Evolutionary conservation across 2,888 invertebrate species (phyloP).

Genomic region (Hyppa rectilinea): DNA sequence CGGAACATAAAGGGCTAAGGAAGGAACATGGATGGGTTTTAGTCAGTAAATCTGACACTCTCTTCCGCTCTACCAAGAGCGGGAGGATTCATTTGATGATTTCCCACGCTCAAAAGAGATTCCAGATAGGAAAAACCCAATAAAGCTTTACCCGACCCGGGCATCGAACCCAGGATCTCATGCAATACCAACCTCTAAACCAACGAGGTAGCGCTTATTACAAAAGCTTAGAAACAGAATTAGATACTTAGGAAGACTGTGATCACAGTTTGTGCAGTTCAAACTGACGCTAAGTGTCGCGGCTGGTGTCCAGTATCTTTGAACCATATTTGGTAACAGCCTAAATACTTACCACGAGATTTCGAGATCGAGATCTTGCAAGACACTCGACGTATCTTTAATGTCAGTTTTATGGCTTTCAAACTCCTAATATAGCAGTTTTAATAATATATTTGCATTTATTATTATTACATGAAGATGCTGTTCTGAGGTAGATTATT

Average conservation of each 20-base stretch:
- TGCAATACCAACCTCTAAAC: no score
- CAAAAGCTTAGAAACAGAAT: neutral
- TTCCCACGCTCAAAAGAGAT: no score
- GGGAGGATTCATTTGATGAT: no score
- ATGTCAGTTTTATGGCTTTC: constrained; percentile 33
- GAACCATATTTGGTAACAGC: constrained; percentile 23
- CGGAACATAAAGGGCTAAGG: no score
- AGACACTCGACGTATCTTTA: constrained; percentile 21
- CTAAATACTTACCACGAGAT: constrained; percentile 17
- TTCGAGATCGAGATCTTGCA: constrained; percentile 16
- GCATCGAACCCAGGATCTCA: no score
- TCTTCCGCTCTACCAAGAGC: no score
- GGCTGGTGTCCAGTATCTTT: neutral
- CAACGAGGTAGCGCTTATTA: no score
- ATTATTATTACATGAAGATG: constrained; percentile 37
- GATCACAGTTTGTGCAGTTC: neutral
- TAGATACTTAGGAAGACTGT: neutral
- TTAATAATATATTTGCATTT: constrained; percentile 42
- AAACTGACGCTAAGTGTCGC: neutral
- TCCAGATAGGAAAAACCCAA: no score
- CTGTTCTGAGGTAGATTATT: constrained; percentile 7
- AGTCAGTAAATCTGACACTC: no score
- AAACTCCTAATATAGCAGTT: constrained; percentile 32
- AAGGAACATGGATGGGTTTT: no score
- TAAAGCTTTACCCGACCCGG: no score